Conservation (phyloP, 2,797 vertebrate species). For the Astyanax mexicanus region DNA sequence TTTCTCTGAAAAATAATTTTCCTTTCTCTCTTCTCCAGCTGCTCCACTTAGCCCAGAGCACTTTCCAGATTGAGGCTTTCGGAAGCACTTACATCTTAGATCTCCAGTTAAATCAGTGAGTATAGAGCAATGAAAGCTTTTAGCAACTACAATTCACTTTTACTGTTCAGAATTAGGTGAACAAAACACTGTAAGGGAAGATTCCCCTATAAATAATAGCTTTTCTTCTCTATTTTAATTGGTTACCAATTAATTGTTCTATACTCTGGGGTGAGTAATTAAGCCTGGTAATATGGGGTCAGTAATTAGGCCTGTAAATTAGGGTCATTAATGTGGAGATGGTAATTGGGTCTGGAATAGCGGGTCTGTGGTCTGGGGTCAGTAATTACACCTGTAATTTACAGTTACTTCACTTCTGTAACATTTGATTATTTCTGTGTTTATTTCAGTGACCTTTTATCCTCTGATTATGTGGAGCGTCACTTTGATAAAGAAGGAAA, state of each 20-base stretch:
- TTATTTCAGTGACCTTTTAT: conserved; percentile 86
- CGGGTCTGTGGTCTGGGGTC: no score
- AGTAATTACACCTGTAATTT: no score
- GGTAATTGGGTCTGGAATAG: no score
- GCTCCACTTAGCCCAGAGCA: conserved; percentile 89
- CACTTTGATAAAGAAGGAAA: conserved; percentile 75
- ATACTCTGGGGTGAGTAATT: neutral
- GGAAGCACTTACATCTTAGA: conserved; percentile 88
- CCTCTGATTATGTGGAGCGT: conserved; percentile 89
- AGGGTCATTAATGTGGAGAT: no score
- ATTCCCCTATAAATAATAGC: no score
- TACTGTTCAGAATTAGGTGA: no score
- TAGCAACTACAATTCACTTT: no score
- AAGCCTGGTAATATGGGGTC: no score
- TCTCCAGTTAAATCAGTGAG: conserved; percentile 90
- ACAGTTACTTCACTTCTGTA: neutral
- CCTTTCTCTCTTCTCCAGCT: conserved; percentile 69
- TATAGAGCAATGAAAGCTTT: conserved; percentile 15
- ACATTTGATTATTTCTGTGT: neutral
- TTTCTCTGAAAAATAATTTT: neutral
- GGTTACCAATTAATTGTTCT: no score
- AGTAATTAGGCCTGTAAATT: no score
- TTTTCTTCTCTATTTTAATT: no score
- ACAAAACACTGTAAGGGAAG: no score
- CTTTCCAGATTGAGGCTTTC: conserved; percentile 88